A percentile compares a stretch with the other conserved stretches of the same genome.
These are phyloP conservation scores for Cathartes aura DNA, from an alignment of 2,113 vertebrate genomes.

Conservation along the genomic window DNA sequence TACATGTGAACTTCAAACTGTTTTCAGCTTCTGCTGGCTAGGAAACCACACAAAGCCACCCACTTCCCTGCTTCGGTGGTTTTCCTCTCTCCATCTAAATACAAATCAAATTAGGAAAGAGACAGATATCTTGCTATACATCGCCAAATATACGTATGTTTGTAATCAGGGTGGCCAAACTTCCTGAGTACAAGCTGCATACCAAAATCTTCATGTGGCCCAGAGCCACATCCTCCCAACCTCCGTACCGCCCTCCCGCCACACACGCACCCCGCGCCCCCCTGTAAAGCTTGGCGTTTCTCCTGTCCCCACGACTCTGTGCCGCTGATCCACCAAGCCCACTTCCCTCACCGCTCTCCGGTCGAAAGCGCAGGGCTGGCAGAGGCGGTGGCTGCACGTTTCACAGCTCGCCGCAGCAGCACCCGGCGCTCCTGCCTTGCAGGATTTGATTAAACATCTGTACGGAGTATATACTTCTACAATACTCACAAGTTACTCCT, in stretches of 20 bases:
- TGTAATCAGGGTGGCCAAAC: constrained; percentile 43
- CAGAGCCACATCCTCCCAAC: constrained; percentile 35
- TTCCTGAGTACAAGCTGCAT: constrained; percentile 1
- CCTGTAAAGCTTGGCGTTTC: fast-evolving
- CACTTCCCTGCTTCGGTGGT: background rate
- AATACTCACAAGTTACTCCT: background rate
- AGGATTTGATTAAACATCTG: background rate
- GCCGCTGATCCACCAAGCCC: fast-evolving
- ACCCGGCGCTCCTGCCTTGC: fast-evolving
- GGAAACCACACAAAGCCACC: constrained; percentile 36
- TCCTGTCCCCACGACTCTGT: fast-evolving
- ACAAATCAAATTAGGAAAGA: constrained; percentile 48
- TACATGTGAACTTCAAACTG: background rate
- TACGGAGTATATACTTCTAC: background rate
- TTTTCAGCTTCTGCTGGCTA: constrained; percentile 31
- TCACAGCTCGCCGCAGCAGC: background rate
- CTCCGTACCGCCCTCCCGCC: background rate
- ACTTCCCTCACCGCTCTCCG: fast-evolving
- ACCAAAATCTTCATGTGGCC: background rate
- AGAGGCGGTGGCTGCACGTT: fast-evolving
- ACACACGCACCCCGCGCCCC: fast-evolving
- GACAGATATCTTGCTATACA: background rate
- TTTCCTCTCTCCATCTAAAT: constrained; percentile 35
- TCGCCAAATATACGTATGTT: constrained; percentile 25
- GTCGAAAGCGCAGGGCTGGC: fast-evolving